Base-by-base conservation (phyloP, 2,888 invertebrate species). In the Troglohyphantes excavatus region DNA sequence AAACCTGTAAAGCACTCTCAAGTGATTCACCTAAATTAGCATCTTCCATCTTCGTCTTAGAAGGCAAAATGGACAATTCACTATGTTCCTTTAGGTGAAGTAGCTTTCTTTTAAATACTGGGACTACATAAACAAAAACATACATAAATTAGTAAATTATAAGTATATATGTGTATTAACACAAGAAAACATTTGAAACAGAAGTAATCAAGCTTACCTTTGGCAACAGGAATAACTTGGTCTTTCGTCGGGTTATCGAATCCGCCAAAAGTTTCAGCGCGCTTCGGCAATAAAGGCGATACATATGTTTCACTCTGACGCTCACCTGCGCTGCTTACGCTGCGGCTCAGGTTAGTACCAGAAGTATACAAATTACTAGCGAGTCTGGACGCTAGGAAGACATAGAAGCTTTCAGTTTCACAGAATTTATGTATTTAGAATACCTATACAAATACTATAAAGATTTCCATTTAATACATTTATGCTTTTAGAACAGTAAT, bases 221-320 rank as follows among this genome's bases (percentile, higher is more conserved):
- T 91, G 19, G 61, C 65, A 75, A 68, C 29, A 23, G 82, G 79
- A 27, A 26, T 39, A 53, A 43, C 73, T 83, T 87, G 90, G 53
- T 92, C 92, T 90, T 92, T 92, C 27, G 90, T 92, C 6, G 92
- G 93, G 87, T 93, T 93, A 94, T 98, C 98, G 93, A 98, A 98
- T 9, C 98, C 98, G 0, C 98, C 98, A 94, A 98, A 99, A 2
- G 98, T 98, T 94, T 98, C 98, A 0, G 98, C 98, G 39, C 98
- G 95, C 92, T 98, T 96, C 21, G 98, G 98, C 91, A 98, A 94
- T 53, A 96, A 96, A 19, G 97, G 97, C 33, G 97, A 96, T 91
- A 96, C 96, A 93, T 97, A 98, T 0, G 96, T 95, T 29, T 96
- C 96, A 92, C 97, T 97, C 92, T 98, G 97, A 79, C 97, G 96